Conservation (phyloP, 2,888 invertebrate genomes). For the Kuschelorhynchus macadamiae region DNA sequence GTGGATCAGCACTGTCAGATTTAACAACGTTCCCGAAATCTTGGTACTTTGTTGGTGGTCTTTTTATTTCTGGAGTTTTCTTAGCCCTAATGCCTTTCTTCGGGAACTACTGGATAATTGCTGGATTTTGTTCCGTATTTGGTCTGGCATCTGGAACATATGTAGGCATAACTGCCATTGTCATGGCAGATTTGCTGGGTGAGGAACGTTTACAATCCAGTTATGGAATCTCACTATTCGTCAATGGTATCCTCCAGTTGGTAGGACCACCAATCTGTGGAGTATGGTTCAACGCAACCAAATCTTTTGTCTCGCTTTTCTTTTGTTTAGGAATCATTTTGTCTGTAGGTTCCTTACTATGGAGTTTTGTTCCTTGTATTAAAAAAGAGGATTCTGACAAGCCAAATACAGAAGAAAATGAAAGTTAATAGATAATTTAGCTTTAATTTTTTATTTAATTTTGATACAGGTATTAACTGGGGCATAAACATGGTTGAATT, state of each 20-base stretch:
- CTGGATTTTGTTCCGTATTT: slow-evolving; percentile 81
- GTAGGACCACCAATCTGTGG: slow-evolving; percentile 90
- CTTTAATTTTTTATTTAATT: too few relatives aligned
- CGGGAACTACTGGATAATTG: slow-evolving; percentile 75
- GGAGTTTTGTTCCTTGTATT: slow-evolving; percentile 83
- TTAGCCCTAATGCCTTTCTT: slow-evolving; percentile 80
- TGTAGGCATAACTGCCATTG: slow-evolving; percentile 88
- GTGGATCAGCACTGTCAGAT: slow-evolving; percentile 88
- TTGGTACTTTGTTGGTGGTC: slow-evolving; percentile 86
- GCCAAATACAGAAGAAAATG: slow-evolving; percentile 12
- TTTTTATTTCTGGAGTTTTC: slow-evolving; percentile 83
- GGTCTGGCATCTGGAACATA: slow-evolving; percentile 88
- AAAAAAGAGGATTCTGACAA: slow-evolving; percentile 58
- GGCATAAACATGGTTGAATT: too few relatives aligned
- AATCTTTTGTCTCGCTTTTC: slow-evolving; percentile 81
- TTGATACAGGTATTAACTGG: too few relatives aligned
- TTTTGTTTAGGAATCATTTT: slow-evolving; percentile 81
- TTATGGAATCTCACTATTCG: slow-evolving; percentile 88
- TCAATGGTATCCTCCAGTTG: slow-evolving; percentile 86
- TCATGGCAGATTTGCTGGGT: slow-evolving; percentile 90
- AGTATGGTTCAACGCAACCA: slow-evolving; percentile 74
- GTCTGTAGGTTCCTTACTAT: slow-evolving; percentile 80
- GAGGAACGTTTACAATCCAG: slow-evolving; percentile 88
- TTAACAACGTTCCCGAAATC: slow-evolving; percentile 82
- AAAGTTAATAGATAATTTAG: neutral